Conservation (phyloP, 2,113 vertebrate genomes). For the Enhydra lutris region DNA sequence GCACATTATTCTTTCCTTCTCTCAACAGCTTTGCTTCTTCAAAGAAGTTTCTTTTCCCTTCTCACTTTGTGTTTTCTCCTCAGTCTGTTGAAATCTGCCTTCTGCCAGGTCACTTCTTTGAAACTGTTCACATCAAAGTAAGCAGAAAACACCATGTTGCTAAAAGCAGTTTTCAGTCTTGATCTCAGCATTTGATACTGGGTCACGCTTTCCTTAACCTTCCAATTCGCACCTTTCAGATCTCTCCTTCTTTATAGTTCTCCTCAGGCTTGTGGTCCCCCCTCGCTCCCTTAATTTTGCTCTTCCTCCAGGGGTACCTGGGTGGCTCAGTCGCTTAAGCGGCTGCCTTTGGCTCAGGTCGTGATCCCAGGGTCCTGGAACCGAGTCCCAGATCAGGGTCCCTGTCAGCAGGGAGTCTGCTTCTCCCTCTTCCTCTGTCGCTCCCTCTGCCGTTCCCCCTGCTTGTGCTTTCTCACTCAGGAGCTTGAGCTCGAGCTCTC, state of each 20-base stretch:
- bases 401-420: neutral
- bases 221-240: neutral
- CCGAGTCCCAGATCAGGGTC: neutral
- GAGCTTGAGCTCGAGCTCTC: neutral
- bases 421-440: neutral
- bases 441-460: neutral
- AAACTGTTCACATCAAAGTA: constrained; percentile 17
- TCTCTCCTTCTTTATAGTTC: neutral
- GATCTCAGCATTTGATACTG: neutral
- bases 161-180: neutral
- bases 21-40: neutral
- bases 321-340: neutral
- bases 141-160: neutral
- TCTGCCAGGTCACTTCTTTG: neutral
- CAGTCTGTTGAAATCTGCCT: neutral
- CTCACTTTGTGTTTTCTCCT: neutral
- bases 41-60: neutral
- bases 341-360: neutral
- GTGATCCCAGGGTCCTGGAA: neutral
- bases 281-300: neutral
- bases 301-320: neutral
- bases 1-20: neutral
- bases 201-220: neutral
- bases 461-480: neutral
- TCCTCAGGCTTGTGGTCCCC: neutral